A percentile compares a stretch with the other conserved stretches of the same genome.
These are phyloP conservation scores for Cheirogaleus medius DNA, from an alignment of 2,113 vertebrate genomes.

Conservation along the genomic window DNA sequence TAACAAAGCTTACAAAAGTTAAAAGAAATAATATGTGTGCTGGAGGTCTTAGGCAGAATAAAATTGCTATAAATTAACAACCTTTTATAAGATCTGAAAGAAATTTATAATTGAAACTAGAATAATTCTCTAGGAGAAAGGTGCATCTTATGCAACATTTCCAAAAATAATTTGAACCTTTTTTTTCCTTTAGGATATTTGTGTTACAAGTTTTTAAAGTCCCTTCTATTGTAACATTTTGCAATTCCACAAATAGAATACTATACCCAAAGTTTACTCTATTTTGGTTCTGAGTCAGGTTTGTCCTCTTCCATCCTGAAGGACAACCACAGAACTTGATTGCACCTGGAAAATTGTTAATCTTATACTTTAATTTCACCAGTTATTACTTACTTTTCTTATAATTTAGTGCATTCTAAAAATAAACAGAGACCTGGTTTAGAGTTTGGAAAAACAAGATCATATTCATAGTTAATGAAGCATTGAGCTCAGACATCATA, in stretches of 20 bases:
- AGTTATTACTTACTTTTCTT: neutral
- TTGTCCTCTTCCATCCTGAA: neutral
- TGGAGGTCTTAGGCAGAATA: neutral
- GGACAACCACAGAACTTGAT: neutral
- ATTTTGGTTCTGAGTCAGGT: neutral
- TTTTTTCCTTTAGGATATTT: neutral
- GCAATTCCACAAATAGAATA: neutral
- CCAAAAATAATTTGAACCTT: neutral
- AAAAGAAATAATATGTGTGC: neutral
- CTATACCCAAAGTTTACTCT: neutral
- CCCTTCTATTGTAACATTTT: neutral
- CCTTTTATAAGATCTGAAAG: neutral
- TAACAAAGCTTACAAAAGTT: neutral
- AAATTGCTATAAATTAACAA: neutral
- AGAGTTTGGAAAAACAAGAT: neutral
- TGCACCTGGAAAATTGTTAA: neutral
- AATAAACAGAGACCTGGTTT: neutral
- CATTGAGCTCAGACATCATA: neutral
- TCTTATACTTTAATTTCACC: neutral
- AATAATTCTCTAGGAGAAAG: neutral
- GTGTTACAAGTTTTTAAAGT: neutral
- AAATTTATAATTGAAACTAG: neutral
- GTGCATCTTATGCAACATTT: neutral
- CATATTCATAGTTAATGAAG: neutral
- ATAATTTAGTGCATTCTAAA: neutral